These are phyloP conservation scores for Drosophila pandora DNA, from an alignment of 1,140 invertebrate species.

Conservation along the genomic window DNA sequence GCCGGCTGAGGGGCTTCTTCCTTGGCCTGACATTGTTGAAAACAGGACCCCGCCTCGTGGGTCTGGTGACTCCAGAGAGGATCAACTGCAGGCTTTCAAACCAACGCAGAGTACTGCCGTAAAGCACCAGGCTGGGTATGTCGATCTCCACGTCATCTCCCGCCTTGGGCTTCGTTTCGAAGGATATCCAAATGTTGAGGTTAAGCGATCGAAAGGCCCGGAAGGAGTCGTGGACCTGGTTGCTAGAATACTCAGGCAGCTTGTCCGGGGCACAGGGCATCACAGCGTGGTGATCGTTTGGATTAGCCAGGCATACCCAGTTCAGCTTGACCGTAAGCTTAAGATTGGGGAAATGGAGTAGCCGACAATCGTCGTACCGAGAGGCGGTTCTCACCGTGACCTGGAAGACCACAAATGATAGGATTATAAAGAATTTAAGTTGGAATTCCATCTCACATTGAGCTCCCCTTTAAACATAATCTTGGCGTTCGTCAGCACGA, in stretches of 20 bases:
- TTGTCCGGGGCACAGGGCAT: constrained; percentile 98
- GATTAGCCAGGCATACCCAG: constrained; percentile 96
- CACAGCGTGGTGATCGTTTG: constrained; percentile 98
- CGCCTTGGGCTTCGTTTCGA: constrained; percentile 92
- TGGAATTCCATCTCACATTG: constrained; percentile 82
- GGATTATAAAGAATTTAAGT: neutral
- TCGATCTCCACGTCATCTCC: constrained; percentile 86
- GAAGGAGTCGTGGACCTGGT: constrained; percentile 94
- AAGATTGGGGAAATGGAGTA: constrained; percentile 95
- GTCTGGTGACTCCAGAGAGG: constrained; percentile 96
- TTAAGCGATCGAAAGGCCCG: constrained; percentile 97
- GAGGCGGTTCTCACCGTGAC: constrained; percentile 96
- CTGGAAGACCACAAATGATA: constrained; percentile 76
- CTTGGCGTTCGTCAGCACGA: constrained; percentile 98
- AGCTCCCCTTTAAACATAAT: constrained; percentile 94
- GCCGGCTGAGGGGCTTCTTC: constrained; percentile 95
- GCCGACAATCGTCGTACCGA: constrained; percentile 98
- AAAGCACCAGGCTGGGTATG: constrained; percentile 92
- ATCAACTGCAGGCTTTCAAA: constrained; percentile 98
- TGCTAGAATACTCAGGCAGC: constrained; percentile 98
- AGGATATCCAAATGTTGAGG: constrained; percentile 92
- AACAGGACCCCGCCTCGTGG: constrained; percentile 94
- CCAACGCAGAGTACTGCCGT: constrained; percentile 96
- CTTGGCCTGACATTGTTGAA: constrained; percentile 93
- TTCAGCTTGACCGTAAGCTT: constrained; percentile 93